A percentile compares a stretch with the other conserved stretches of the same genome.
phyloP scores from a whole-genome alignment of 2,888 invertebrate genomes.

The Mythimna pallens region DNA sequence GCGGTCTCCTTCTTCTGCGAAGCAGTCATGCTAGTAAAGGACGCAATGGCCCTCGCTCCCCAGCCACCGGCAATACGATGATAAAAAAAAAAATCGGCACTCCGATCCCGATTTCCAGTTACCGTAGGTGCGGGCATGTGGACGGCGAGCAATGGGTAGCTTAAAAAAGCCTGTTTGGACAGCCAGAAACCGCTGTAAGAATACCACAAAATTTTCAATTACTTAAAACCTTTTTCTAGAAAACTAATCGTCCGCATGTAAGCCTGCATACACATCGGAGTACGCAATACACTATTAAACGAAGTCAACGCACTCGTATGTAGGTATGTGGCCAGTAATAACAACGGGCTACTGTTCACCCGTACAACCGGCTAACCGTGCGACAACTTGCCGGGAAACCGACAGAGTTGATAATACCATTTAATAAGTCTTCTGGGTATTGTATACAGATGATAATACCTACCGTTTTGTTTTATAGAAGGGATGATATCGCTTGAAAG shows the following conservation, averaged over 20 bases:
- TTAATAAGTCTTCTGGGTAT: conserved; percentile 39
- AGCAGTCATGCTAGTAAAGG: too few relatives aligned
- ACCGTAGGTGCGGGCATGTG: too few relatives aligned
- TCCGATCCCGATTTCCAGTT: too few relatives aligned
- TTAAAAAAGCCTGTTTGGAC: too few relatives aligned
- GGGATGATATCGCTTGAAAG: not conserved
- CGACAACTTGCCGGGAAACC: conserved; percentile 61
- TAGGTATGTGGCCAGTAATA: conserved; percentile 84
- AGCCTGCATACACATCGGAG: conserved; percentile 69
- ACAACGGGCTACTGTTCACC: conserved; percentile 88
- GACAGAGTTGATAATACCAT: conserved; percentile 64
- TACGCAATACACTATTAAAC: conserved; percentile 88
- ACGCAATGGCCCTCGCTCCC: too few relatives aligned
- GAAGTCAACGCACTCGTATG: conserved; percentile 86
- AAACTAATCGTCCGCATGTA: conserved; percentile 70
- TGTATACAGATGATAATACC: conserved; percentile 65
- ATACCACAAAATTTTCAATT: conserved; percentile 18
- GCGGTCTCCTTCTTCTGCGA: too few relatives aligned
- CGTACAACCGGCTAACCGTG: conserved; percentile 75
- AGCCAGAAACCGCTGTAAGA: too few relatives aligned
- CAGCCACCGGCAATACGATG: too few relatives aligned
- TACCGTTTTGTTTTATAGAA: not conserved
- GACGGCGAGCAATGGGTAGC: too few relatives aligned
- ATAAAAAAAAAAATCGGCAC: too few relatives aligned
- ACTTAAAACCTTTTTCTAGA: conserved; percentile 29